Evolutionary conservation across 2,888 invertebrate genomes (phyloP), one percentile per base, ranked within the genome.

Genomic region (Plebejus melissa): DNA sequence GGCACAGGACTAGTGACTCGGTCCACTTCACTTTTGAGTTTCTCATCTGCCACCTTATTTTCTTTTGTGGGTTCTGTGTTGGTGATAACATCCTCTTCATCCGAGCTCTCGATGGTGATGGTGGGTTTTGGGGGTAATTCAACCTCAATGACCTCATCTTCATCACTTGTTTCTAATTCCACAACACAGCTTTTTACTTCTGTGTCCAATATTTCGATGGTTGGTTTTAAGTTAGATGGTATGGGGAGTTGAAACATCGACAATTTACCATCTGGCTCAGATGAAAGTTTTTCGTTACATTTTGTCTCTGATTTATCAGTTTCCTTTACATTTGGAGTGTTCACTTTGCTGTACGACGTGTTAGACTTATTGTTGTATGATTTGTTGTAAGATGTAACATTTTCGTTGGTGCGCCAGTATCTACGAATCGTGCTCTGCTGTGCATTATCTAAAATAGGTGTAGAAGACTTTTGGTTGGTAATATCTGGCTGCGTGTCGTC

Each of bases 91-190:
- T 91, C 90, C 79, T 91, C 91, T 79, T 93, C 93, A 82, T 93
- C 93, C 9, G 93, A 93, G 81, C 93, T 93, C 77, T 92, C 92
- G 78, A 93, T 90, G n/a, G 89, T 91, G 75, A 93, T 92, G 16
- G 91, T 91, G 0, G 91, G 92, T 80, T 90, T 90, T 1, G 90
- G 90, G 75, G 90, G 91, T 58, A 93, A 78, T n/a, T 84, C 88
- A 50, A 93, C 87, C 82, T 93, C 93, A 77, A 93, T 82, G n/a
- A 93, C 93, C 77, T 93, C 93, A 83, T 92, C 92, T 75, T 93
- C 93, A 82, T 91, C 91, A 82, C 92, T 93, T 74, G 90, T 84
- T 78, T 90, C 86, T 58, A 92, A 58, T 74, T 74, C 82, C 50
- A 90, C 78, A 77, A 91, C 83, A 22, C 74, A 74, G 74, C 82